phyloP scores from a whole-genome alignment of 92 coral and sea anemone species.

The Porites rus region DNA sequence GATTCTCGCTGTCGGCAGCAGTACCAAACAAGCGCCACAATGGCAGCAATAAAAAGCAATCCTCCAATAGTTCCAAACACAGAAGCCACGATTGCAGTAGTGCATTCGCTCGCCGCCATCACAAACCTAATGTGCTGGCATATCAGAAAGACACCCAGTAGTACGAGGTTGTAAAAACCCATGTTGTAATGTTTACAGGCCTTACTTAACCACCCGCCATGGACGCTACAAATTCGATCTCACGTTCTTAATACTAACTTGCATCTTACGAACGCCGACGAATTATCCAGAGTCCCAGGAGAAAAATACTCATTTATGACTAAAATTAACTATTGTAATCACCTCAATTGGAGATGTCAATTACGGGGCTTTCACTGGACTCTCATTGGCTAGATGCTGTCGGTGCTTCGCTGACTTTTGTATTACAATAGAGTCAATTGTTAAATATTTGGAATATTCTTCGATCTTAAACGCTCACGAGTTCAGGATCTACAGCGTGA shows the following conservation, averaged over 20 bases:
- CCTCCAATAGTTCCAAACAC: conserved; percentile 81
- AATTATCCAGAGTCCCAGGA: conserved; percentile 45
- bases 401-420: conserved; percentile 66
- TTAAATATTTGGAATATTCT: conserved; percentile 35
- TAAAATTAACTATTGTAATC: conserved; percentile 40
- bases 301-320: conserved; percentile 35
- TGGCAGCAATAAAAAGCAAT: conserved; percentile 43
- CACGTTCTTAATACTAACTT: not conserved
- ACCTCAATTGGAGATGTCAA: conserved; percentile 53
- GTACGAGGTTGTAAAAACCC: conserved; percentile 4
- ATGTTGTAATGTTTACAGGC: conserved; percentile 4
- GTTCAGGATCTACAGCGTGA: not conserved
- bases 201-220: conserved; percentile 14
- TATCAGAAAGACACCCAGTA: not conserved
- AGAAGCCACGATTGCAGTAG: conserved; percentile 67
- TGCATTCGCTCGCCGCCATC: conserved; percentile 51
- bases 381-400: conserved; percentile 66
- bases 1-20: conserved; percentile 55
- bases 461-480: conserved; percentile 23
- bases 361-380: conserved; percentile 32
- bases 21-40: conserved; percentile 65
- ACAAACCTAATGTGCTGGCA: conserved; percentile 29
- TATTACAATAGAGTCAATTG: conserved; percentile 24
- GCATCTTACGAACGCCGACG: conserved; percentile 7
- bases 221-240: not conserved